These are phyloP conservation scores for Anabacerthia variegaticeps DNA, from an alignment of 2,797 vertebrate species.

Conservation along the genomic window DNA sequence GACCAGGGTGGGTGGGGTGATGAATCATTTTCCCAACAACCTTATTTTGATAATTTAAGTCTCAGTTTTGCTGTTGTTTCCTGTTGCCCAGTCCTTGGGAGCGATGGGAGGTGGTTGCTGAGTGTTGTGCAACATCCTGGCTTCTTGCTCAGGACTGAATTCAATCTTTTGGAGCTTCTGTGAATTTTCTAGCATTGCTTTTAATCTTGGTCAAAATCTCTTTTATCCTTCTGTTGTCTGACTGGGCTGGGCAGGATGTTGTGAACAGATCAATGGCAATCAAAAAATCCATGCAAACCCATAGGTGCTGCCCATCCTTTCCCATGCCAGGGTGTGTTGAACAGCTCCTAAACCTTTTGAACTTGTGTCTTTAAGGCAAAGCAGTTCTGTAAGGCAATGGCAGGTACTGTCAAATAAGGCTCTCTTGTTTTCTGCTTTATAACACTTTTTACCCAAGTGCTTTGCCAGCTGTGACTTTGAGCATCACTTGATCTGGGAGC, in stretches of 20 bases:
- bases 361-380: neutral
- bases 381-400: neutral
- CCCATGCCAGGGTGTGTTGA: neutral
- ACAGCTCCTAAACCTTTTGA: neutral
- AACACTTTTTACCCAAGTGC: conserved; percentile 55
- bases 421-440: conserved; percentile 27
- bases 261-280: neutral
- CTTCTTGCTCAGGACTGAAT: neutral
- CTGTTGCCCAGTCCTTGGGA: neutral
- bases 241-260: neutral
- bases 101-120: neutral
- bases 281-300: neutral
- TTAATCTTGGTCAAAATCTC: neutral
- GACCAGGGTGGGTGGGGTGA: neutral
- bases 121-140: neutral
- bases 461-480: conserved; percentile 65
- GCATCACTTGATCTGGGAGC: conserved; percentile 62
- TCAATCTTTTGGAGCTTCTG: neutral
- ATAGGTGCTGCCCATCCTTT: neutral
- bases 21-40: neutral
- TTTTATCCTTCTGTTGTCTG: neutral
- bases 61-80: neutral
- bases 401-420: neutral
- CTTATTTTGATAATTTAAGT: neutral
- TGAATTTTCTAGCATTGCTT: neutral